phyloP scores from a whole-genome alignment of 2,888 invertebrate species.

The Erebia epiphron region DNA sequence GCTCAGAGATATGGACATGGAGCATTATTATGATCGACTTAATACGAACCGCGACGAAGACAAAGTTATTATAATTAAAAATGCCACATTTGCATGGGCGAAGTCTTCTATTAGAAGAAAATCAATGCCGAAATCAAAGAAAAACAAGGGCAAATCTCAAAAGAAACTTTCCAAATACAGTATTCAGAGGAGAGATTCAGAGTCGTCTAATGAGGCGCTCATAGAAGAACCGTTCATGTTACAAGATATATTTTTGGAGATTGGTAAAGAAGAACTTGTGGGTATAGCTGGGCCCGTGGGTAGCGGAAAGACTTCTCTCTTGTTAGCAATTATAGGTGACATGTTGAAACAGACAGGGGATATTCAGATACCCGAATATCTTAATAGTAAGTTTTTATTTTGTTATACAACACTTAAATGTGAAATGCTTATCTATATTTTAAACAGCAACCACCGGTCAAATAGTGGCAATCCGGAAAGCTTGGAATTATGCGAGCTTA shows the following conservation, averaged over 20 bases:
- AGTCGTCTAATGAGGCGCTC: conserved; percentile 55
- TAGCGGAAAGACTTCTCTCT: conserved; percentile 94
- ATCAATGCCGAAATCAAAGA: conserved; percentile 56
- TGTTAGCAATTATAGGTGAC: conserved; percentile 93
- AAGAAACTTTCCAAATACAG: conserved; percentile 58
- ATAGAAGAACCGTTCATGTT: conserved; percentile 60
- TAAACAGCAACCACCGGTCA: no score
- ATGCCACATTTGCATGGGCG: conserved; percentile 85
- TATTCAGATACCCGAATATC: conserved; percentile 86
- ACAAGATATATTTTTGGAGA: conserved; percentile 62
- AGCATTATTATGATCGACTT: conserved; percentile 84
- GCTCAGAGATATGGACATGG: conserved; percentile 85
- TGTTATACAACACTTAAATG: no score
- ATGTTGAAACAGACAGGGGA: conserved; percentile 87
- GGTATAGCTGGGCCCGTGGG: conserved; percentile 96
- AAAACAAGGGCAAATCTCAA: conserved; percentile 79
- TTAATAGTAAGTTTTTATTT: conserved; percentile 78
- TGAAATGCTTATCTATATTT: no score
- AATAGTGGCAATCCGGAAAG: no score
- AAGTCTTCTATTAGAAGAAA: conserved; percentile 63
- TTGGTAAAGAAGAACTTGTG: conserved; percentile 87
- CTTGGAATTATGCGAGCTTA: no score
- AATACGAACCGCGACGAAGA: conserved; percentile 78
- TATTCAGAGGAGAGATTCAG: conserved; percentile 60
- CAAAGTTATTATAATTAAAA: conserved; percentile 82